Base-by-base conservation (phyloP, 2,797 vertebrate species). In the Danio albolineatus region DNA sequence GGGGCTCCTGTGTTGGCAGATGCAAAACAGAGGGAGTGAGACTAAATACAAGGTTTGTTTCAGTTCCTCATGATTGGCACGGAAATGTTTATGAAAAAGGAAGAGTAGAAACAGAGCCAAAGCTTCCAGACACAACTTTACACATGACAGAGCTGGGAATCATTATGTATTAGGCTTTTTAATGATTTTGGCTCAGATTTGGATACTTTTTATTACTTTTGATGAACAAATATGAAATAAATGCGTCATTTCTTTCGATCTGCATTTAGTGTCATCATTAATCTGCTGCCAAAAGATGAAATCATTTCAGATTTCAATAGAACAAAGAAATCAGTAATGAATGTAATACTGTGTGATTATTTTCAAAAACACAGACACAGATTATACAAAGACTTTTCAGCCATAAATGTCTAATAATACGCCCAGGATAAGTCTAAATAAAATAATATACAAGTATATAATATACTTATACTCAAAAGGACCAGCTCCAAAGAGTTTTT, bases 41-140 rank as follows among this genome's bases (percentile, higher is more conserved):
- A 36, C 67, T 90, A 86, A 91, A 90, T 82, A 62, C 81, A 70
- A 75, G 54, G 82, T 85, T 85, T 91, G 89, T 91, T 85, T 80
- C 69, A 78, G 48, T 71, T 28, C 28, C 57, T 19, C 36, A 12
- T 16, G 66, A 81, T 69, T 56, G 73, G 72, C 54, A 56, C 16
- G 46, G 28, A 57, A 60, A 41, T 43, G 9, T 39, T 38, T 46
- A 28, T 46, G 53, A 65, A 44, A 60, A 60, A 60, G 5, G 1
- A 28, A 60, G 41, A 54, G 19, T 41, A 66, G 6, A 62, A 38
- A 39, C 28, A 13, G 14, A 44, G 17, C 7, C 5, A n/a, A 67
- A 80, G 36, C 17, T 28, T 6, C 44, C 44, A 3, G 43, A 16
- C 13, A 38, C 41, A 38, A 54, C 36, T 53, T 41, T 17, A 64